These are phyloP conservation scores for Odobenus rosmarus DNA, from an alignment of 2,113 vertebrate genomes.

Conservation along the genomic window DNA sequence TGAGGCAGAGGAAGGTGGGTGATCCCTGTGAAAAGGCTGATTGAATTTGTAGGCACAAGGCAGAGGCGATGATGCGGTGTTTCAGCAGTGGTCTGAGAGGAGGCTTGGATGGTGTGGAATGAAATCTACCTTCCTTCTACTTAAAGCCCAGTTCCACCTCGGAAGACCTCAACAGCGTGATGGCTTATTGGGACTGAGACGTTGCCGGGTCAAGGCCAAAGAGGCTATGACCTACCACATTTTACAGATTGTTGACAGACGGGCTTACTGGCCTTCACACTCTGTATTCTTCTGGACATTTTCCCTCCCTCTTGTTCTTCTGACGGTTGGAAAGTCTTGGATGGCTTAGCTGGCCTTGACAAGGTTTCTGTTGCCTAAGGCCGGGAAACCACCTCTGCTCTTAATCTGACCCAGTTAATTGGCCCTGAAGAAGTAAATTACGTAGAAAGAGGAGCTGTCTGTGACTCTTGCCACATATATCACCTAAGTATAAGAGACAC, in stretches of 20 bases:
- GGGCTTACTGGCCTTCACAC: not conserved
- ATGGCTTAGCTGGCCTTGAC: conserved; percentile 46
- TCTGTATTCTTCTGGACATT: not conserved
- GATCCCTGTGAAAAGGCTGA: conserved; percentile 36
- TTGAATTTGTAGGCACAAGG: not conserved
- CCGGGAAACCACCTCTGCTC: conserved; percentile 67
- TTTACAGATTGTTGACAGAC: conserved; percentile 43
- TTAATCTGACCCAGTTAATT: conserved; percentile 78
- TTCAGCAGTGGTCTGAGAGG: conserved; percentile 35
- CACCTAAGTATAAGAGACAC: conserved; percentile 33
- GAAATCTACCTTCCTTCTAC: conserved; percentile 20
- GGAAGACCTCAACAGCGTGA: not conserved
- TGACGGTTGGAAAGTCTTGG: conserved; percentile 60
- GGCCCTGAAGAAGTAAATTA: conserved; percentile 65
- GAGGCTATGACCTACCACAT: not conserved
- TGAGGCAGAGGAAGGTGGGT: not conserved
- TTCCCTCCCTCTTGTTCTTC: not conserved
- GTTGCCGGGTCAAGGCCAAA: conserved; percentile 22
- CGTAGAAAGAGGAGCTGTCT: conserved; percentile 53
- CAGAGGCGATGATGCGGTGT: not conserved
- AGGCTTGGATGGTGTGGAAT: not conserved
- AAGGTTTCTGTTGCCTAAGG: conserved; percentile 28
- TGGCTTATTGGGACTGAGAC: not conserved
- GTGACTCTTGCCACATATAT: conserved; percentile 6
- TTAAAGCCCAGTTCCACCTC: not conserved